phyloP scores from a whole-genome alignment of 2,888 invertebrate species.

The Baronia brevicornis region DNA sequence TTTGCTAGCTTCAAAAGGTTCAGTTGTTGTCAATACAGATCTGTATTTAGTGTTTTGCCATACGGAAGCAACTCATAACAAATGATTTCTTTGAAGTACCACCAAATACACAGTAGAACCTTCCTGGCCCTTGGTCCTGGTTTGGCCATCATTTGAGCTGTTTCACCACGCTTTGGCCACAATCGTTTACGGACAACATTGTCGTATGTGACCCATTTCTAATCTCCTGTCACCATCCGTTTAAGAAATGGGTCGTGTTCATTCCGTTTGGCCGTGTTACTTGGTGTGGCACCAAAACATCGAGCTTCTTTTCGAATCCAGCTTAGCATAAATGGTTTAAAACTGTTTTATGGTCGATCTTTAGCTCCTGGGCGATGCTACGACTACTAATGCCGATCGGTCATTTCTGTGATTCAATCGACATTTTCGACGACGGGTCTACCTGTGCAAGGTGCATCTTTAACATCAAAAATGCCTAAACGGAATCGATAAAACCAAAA shows the following conservation, averaged over 20 bases:
- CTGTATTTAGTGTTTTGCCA: slow-evolving; percentile 15
- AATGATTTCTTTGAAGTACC: slow-evolving; percentile 20
- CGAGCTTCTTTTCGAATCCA: slow-evolving; percentile 11
- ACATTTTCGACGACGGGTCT: slow-evolving; percentile 1
- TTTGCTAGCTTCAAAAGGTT: slow-evolving; percentile 14
- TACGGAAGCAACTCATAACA: slow-evolving; percentile 18
- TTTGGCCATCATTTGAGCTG: slow-evolving; percentile 6
- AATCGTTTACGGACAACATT: slow-evolving; percentile 11
- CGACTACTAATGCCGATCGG: slow-evolving; percentile 2
- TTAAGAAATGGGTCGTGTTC: slow-evolving; percentile 12
- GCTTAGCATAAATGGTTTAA: slow-evolving; percentile 4
- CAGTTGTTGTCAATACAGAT: slow-evolving; percentile 13
- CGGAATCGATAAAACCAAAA: slow-evolving; percentile 2
- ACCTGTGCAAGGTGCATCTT: not conserved
- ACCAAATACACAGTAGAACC: slow-evolving; percentile 20
- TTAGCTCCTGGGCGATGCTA: slow-evolving; percentile 6
- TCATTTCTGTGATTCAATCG: slow-evolving; percentile 1
- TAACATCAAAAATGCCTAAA: not conserved
- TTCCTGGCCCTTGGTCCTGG: slow-evolving; percentile 9
- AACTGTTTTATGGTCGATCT: slow-evolving; percentile 3
- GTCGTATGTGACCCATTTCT: slow-evolving; percentile 14
- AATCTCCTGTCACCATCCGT: slow-evolving; percentile 17
- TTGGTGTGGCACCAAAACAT: slow-evolving; percentile 14
- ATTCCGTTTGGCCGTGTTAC: slow-evolving; percentile 5
- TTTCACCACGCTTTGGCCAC: slow-evolving; percentile 7